A percentile compares a stretch with the other conserved stretches of the same genome.
Evolutionary conservation across 2,888 invertebrate genomes (phyloP).

Genomic region (Amblyjoppa fuscipennis): DNA sequence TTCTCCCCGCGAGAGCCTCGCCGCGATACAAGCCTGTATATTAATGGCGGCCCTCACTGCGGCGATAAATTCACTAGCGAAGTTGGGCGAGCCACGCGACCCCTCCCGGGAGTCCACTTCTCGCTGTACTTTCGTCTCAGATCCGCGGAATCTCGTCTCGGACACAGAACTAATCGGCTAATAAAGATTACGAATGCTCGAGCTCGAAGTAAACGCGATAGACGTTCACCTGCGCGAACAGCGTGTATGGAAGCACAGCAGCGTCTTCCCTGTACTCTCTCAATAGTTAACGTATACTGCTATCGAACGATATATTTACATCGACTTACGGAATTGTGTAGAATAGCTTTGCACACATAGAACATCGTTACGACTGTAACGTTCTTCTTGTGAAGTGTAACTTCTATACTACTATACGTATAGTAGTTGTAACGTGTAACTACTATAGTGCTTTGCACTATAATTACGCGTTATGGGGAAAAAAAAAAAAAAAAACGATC

Average conservation of each 20-base stretch:
- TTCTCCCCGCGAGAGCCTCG: not conserved
- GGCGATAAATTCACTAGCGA: constrained; percentile 35
- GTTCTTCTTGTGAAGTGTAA: too few relatives aligned
- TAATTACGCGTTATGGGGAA: not conserved
- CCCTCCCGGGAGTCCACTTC: not conserved
- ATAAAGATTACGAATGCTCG: constrained; percentile 47
- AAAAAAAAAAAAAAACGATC: not conserved
- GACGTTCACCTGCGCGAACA: constrained; percentile 23
- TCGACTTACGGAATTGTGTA: not conserved
- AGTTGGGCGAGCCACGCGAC: not conserved
- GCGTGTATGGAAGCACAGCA: constrained; percentile 8
- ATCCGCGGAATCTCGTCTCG: constrained; percentile 3
- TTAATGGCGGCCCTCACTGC: constrained; percentile 29
- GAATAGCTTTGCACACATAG: not conserved
- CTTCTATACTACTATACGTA: too few relatives aligned
- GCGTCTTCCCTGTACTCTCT: constrained; percentile 37
- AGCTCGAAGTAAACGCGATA: not conserved
- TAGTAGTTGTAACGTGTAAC: too few relatives aligned
- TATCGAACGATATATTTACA: not conserved
- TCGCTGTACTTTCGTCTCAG: not conserved
- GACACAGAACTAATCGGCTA: constrained; percentile 50
- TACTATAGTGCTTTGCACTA: too few relatives aligned
- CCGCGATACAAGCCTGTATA: constrained; percentile 22
- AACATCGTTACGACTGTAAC: not conserved
- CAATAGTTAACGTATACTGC: not conserved